Evolutionary conservation across 2,113 vertebrate species (phyloP).

Genomic region (Neoarius graeffei): DNA sequence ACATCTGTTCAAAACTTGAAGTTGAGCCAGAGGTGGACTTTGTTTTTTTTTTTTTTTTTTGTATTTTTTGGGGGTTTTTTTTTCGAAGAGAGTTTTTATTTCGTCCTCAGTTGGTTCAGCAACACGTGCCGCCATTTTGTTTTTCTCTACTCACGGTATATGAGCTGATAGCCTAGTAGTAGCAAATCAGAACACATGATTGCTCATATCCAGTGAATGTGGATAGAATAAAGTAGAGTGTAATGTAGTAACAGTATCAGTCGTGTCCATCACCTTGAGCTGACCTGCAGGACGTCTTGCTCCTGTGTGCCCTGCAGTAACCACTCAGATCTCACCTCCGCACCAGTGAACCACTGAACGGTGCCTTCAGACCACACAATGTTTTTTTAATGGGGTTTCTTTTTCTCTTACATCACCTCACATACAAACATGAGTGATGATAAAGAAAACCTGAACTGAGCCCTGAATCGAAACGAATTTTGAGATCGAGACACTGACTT

Average conservation of each 20-base stretch:
- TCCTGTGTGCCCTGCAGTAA: not conserved
- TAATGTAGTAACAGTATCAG: not conserved
- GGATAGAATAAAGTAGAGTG: not conserved
- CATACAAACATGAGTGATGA: not conserved
- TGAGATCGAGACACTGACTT: not conserved
- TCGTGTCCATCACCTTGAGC: not conserved
- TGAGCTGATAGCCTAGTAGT: too few relatives aligned
- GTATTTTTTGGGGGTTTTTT: too few relatives aligned
- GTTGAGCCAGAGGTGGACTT: too few relatives aligned
- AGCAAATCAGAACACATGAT: too few relatives aligned
- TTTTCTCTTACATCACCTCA: not conserved
- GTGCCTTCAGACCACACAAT: not conserved
- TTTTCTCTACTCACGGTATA: too few relatives aligned
- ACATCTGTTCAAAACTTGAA: too few relatives aligned
- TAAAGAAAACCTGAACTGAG: not conserved
- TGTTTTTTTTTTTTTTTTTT: too few relatives aligned
- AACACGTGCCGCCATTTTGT: too few relatives aligned
- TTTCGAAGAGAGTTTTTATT: too few relatives aligned
- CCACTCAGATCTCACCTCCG: not conserved
- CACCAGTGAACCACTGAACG: not conserved
- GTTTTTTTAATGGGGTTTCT: not conserved
- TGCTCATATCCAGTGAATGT: too few relatives aligned
- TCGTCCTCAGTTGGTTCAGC: too few relatives aligned
- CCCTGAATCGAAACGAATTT: not conserved
- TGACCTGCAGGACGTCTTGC: not conserved